Conservation (phyloP, 2,888 invertebrate species). For the Platycnemis pennipes region DNA sequence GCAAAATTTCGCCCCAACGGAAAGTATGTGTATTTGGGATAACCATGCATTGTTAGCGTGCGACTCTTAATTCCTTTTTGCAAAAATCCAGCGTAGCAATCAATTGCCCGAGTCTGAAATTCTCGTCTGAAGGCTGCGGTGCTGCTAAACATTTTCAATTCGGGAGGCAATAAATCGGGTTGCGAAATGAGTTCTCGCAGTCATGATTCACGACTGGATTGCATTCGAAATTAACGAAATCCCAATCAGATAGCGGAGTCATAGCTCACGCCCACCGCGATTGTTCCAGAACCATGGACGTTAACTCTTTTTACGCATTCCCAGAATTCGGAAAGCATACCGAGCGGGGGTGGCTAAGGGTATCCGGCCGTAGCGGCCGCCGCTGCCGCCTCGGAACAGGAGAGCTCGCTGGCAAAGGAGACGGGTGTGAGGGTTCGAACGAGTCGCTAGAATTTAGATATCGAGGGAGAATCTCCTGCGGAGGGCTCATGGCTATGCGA, state of each 20-base stretch:
- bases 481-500: not conserved
- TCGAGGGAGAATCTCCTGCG: not conserved
- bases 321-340: not conserved
- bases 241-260: constrained; percentile 27
- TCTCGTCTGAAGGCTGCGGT: not conserved
- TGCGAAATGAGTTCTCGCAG: constrained; percentile 13
- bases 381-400: too few relatives aligned
- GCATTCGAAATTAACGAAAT: constrained; percentile 31
- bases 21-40: not conserved
- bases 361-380: not conserved
- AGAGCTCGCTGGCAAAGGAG: not conserved
- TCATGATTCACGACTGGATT: not conserved
- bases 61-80: not conserved
- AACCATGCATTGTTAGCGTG: not conserved
- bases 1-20: not conserved
- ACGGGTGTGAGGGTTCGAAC: not conserved
- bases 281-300: not conserved
- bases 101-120: not conserved
- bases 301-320: constrained; percentile 5
- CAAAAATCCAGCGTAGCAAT: not conserved
- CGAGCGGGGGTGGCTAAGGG: not conserved
- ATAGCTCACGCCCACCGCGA: constrained; percentile 14
- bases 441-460: not conserved
- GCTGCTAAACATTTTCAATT: constrained; percentile 38
- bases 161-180: not conserved